Evolutionary conservation across 2,888 invertebrate species (phyloP), one percentile per base, ranked within the genome.

Genomic region (Gnatocerus cornutus): DNA sequence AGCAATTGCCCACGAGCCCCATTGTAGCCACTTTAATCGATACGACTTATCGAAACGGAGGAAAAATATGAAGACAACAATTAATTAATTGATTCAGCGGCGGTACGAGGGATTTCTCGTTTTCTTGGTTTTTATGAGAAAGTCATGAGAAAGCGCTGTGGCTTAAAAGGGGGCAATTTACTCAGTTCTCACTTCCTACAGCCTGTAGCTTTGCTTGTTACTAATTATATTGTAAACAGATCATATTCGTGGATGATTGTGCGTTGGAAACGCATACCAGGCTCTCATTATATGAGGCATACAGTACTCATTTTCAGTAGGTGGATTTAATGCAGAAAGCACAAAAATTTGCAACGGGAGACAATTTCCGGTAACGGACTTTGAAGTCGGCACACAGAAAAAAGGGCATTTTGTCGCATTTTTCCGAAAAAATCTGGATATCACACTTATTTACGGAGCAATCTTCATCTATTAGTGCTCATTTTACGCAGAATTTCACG

Each of bases 1-100:
- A 67, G 66, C 66, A 67, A 67, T 67, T 67, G 66, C 59, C 59
- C 66, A 67, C 66, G 66, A 67, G 65, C 41, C 33, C 56, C 65
- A 56, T 65, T 56, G 65, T 67, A 52, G 59, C 59, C 59, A 67
- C 59, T 67, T 67, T 67, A 67, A 59, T 67, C 66, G 59, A 59
- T 59, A 67, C 56, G 29, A 33, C 65, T 56, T 16, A 65, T 65
- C 65, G 55, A 27, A 30, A 14, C 30, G 14, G 12, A 50, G 13
- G 37, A 62, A 62, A 62, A 59, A 30, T 59, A 10, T n/a, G 61
- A 61, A 33, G 48, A 37, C 61, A 50, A 50, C 50, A 61, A 61
- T 61, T 61, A 61, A 59, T 59, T 59, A 59, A 59, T 59, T 16
- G 46, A 59, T 59, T 58, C 10, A 39, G 16, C 13, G 10, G 14